phyloP scores from a whole-genome alignment of 2,888 invertebrate species.

The Cyrtodaria siliqua region DNA sequence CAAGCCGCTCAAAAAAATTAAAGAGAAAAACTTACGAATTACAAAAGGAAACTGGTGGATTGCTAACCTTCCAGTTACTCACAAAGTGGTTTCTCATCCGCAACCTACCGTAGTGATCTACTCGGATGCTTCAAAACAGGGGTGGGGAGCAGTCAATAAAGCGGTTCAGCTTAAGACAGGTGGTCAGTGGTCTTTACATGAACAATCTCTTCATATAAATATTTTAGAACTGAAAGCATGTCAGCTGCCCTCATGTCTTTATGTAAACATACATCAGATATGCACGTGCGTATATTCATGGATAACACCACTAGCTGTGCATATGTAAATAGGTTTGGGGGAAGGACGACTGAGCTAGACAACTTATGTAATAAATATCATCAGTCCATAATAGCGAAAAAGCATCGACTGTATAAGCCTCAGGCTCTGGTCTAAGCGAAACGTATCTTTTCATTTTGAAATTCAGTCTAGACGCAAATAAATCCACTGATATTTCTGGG shows the following conservation, averaged over 20 bases:
- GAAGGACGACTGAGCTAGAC: constrained; percentile 9
- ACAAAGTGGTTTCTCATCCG: constrained; percentile 12
- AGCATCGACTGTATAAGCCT: constrained; percentile 11
- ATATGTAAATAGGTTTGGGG: constrained; percentile 32
- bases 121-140: constrained; percentile 13
- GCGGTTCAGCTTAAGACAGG: background rate
- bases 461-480: constrained; percentile 3
- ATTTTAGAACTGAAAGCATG: constrained; percentile 37
- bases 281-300: constrained; percentile 16
- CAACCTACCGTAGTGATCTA: background rate
- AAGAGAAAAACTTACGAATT: constrained; percentile 23
- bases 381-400: no score
- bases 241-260: constrained; percentile 12
- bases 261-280: constrained; percentile 8
- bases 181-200: constrained; percentile 12
- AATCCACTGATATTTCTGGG: background rate
- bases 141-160: constrained; percentile 14
- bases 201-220: constrained; percentile 29
- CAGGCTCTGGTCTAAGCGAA: constrained; percentile 28
- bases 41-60: constrained; percentile 51
- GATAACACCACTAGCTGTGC: constrained; percentile 32
- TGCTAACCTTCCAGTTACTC: constrained; percentile 2
- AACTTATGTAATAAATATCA: no score
- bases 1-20: constrained; percentile 35
- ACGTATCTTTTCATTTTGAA: constrained; percentile 13